A percentile compares a stretch with the other conserved stretches of the same genome.
Conservation (phyloP, 2,888 invertebrate species). For the Orthosia gothica region DNA sequence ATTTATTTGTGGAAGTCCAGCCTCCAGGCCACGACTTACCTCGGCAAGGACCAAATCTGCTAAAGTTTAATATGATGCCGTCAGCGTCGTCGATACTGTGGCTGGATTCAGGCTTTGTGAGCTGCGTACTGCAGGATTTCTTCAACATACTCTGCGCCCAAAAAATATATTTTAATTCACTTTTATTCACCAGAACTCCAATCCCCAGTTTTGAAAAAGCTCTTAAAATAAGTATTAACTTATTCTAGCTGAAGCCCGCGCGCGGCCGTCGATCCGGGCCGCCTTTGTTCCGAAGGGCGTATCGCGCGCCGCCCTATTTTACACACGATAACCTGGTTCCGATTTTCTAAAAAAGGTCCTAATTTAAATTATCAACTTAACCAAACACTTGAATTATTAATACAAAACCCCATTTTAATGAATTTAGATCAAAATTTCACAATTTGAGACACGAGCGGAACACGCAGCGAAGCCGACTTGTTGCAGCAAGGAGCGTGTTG, state of each 20-base stretch:
- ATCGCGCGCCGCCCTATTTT: not conserved
- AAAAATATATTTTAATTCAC: slow-evolving; percentile 1
- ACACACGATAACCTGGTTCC: not conserved
- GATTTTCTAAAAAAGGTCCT: not conserved
- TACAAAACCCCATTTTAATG: slow-evolving; percentile 6
- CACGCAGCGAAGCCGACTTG: slow-evolving; percentile 47
- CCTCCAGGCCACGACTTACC: slow-evolving; percentile 68
- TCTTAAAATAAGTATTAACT: slow-evolving; percentile 19
- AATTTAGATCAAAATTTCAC: slow-evolving; percentile 3
- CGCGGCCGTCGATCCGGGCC: slow-evolving; percentile 34
- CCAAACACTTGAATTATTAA: slow-evolving; percentile 7
- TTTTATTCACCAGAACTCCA: slow-evolving; percentile 15
- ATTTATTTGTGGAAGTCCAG: not conserved
- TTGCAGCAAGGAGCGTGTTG: slow-evolving; percentile 59
- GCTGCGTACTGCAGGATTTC: slow-evolving; percentile 84
- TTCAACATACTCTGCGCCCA: slow-evolving; percentile 80
- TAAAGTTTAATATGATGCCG: slow-evolving; percentile 84
- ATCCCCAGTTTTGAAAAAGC: not conserved
- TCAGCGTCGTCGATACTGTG: slow-evolving; percentile 83
- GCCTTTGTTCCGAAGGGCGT: slow-evolving; percentile 39
- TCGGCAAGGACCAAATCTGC: slow-evolving; percentile 78
- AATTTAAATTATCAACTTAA: not conserved
- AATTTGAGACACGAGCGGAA: not conserved
- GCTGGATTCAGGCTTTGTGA: slow-evolving; percentile 83
- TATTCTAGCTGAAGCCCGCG: slow-evolving; percentile 12